Conservation (phyloP, 2,113 vertebrate species). For the Hypomesus transpacificus region DNA sequence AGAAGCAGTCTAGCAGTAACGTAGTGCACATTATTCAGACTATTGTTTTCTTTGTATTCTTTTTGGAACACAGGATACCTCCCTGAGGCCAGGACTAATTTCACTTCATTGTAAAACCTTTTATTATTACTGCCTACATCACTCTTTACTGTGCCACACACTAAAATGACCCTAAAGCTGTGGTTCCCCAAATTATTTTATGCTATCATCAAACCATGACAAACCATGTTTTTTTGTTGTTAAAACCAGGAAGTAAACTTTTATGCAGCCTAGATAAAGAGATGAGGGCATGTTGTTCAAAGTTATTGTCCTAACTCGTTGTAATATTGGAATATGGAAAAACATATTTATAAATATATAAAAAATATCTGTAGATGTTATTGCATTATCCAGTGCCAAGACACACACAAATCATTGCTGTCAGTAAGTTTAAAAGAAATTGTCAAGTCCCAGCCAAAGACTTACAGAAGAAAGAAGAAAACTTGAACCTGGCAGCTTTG, state of each 20-base stretch:
- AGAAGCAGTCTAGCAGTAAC: no score
- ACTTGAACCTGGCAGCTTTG: slow-evolving; percentile 6
- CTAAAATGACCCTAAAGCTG: slow-evolving; percentile 27
- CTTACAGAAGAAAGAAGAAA: neutral
- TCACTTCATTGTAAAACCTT: slow-evolving; percentile 44
- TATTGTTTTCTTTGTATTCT: neutral
- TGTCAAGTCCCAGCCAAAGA: neutral
- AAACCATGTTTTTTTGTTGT: neutral
- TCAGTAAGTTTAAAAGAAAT: neutral
- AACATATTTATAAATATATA: neutral
- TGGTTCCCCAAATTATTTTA: slow-evolving; percentile 33
- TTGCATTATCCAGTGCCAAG: neutral
- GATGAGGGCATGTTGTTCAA: no score
- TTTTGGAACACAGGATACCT: slow-evolving; percentile 35
- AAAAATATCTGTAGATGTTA: no score
- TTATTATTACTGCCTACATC: slow-evolving; percentile 54
- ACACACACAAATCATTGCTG: neutral
- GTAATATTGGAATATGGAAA: neutral
- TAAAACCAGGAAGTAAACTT: slow-evolving; percentile 8
- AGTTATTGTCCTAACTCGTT: slow-evolving; percentile 33
- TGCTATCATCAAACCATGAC: slow-evolving; percentile 29
- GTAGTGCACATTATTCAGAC: slow-evolving; percentile 20
- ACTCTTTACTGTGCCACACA: slow-evolving; percentile 45
- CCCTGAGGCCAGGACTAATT: slow-evolving; percentile 36
- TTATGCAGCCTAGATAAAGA: no score